Evolutionary conservation across 2,113 vertebrate genomes (phyloP), one percentile per base, ranked within the genome.

Genomic region (Takifugu bimaculatus): DNA sequence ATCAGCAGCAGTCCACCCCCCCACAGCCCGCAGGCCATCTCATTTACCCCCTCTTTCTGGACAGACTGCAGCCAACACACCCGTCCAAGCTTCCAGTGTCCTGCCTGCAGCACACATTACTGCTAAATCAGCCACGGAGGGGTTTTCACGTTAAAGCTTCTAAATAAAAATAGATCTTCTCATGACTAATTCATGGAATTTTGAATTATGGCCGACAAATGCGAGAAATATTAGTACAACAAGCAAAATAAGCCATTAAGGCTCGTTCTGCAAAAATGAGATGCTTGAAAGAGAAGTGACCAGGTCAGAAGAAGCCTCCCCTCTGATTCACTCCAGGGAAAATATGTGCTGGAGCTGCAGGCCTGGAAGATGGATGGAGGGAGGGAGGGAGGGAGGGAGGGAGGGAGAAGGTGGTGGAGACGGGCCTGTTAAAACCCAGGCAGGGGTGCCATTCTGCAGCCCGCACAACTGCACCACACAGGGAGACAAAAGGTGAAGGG

Each of bases 401-500:
- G 50, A 2, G 51, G 28, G 13, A 11, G 25, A 28, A 14, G 7
- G 42, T 6, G 20, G 15, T n/a, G 15, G 14, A 9, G 11, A 27
- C 2, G 60, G 35, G 55, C 60, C 45, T 52, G 75, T 67, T 69
- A 50, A 77, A 73, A 68, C 78, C 76, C 70, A 85, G 75, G 81
- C 79, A 64, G 82, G 79, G 84, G 79, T 60, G 68, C 58, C 45
- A 20, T 72, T 83, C 73, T 77, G 57, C 65, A 54, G 66, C 65
- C 60, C 77, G 75, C 71, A 77, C 64, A 72, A 68, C 69, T 72
- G 72, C 83, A 67, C 56, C 75, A 59, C 77, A 79, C 76, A 63
- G 74, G 20, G 79, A 83, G 81, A 82, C 78, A 74, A 90, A 84
- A 90, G 86, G 86, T 90, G 89, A 89, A 90, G 85, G 83, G 80